phyloP scores from a whole-genome alignment of 2,113 vertebrate species.

The Lynx canadensis region DNA sequence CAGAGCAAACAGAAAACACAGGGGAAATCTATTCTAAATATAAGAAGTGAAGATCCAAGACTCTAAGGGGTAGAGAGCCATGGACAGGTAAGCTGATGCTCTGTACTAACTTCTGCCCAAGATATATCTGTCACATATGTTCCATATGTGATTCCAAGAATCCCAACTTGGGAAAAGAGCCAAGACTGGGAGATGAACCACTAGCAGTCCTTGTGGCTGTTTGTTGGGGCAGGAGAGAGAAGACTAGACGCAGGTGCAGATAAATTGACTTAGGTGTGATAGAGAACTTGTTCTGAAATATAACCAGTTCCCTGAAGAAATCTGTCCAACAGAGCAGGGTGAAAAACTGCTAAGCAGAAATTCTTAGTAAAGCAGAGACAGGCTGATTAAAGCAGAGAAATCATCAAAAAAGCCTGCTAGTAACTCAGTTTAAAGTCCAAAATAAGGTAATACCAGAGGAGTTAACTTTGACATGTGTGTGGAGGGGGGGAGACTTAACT shows the following conservation, averaged over 20 bases:
- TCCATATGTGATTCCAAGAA: neutral
- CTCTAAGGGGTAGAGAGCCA: neutral
- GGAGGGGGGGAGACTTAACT: neutral
- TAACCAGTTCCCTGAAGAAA: neutral
- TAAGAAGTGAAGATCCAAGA: neutral
- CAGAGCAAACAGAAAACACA: neutral
- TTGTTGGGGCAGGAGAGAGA: too few species aligned
- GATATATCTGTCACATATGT: neutral
- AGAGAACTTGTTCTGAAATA: neutral
- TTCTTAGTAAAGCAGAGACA: neutral
- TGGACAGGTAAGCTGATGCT: neutral
- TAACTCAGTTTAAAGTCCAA: neutral
- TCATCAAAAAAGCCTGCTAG: neutral
- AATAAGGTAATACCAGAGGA: neutral
- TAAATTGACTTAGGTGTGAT: neutral
- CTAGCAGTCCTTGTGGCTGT: neutral
- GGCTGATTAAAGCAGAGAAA: neutral
- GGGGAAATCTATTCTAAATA: neutral
- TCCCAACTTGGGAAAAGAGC: neutral
- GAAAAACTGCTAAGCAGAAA: neutral
- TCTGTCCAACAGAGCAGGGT: neutral
- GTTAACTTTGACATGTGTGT: too few species aligned
- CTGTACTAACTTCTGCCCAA: neutral
- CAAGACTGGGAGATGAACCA: neutral
- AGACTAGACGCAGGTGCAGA: neutral